Percentiles rank a stretch among this genome's conserved stretches.
Evolutionary conservation across 2,888 invertebrate genomes (phyloP).

Genomic region (Hipparchia sbordonii): DNA sequence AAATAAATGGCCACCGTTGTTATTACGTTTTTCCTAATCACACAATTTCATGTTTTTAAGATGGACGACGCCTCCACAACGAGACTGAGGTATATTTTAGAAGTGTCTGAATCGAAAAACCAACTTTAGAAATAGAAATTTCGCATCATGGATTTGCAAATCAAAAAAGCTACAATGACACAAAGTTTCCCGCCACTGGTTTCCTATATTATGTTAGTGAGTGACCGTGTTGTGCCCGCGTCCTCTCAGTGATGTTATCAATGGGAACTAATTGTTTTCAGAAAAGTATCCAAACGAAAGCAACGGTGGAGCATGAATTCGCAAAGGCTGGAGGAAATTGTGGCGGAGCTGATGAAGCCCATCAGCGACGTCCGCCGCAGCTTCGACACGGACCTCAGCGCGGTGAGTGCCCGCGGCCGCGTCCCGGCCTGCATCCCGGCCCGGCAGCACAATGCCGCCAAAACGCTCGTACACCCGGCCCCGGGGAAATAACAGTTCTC

Average conservation of each 20-base stretch:
- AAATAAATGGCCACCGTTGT: conserved; percentile 82
- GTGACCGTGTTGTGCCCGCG: conserved; percentile 52
- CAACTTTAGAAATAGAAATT: conserved; percentile 32
- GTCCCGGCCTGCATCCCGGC: conserved; percentile 5
- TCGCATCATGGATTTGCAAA: conserved; percentile 48
- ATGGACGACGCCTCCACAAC: conserved; percentile 73
- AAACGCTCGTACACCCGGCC: neutral
- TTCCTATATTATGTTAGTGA: conserved; percentile 29
- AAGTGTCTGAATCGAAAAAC: neutral
- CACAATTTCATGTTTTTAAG: conserved; percentile 70
- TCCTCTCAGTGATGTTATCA: conserved; percentile 68
- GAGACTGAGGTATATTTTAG: conserved; percentile 55
- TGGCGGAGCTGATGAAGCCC: conserved; percentile 75
- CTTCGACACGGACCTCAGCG: conserved; percentile 73
- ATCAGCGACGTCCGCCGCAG: conserved; percentile 68
- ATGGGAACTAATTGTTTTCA: conserved; percentile 65
- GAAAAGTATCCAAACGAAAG: conserved; percentile 63
- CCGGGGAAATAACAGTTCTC: too few relatives aligned
- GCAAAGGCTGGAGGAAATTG: conserved; percentile 70
- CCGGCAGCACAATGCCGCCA: neutral
- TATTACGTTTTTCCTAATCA: conserved; percentile 75
- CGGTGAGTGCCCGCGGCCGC: conserved; percentile 57
- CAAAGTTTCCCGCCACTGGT: conserved; percentile 74
- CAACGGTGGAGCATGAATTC: conserved; percentile 77
- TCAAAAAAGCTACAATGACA: conserved; percentile 62